Percentiles rank a stretch among this genome's conserved stretches.
Evolutionary conservation across 2,797 vertebrate species (phyloP).

Genomic region (Tarsius wallacei): DNA sequence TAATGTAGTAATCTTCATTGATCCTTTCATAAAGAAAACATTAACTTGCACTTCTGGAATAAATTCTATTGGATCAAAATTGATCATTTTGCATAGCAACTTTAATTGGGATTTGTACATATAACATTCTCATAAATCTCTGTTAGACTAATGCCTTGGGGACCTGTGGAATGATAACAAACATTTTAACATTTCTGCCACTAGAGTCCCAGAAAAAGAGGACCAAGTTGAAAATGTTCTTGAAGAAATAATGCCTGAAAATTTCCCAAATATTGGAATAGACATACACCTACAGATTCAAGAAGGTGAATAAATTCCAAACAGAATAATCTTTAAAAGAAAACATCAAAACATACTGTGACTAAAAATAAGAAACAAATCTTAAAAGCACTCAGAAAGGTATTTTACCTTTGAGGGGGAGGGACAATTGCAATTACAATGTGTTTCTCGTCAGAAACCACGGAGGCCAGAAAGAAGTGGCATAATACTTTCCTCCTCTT

Average conservation of each 20-base stretch:
- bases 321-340: not conserved
- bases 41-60: not conserved
- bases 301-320: not conserved
- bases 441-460: not conserved
- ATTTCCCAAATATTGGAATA: too few relatives aligned
- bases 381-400: not conserved
- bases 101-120: not conserved
- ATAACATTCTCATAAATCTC: not conserved
- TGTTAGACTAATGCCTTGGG: not conserved
- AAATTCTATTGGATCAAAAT: not conserved
- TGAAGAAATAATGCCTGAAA: too few relatives aligned
- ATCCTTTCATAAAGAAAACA: not conserved
- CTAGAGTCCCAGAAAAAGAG: not conserved
- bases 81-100: not conserved
- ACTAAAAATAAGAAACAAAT: not conserved
- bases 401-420: not conserved
- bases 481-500: too few relatives aligned
- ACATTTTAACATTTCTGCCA: not conserved
- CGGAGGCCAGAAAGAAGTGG: too few relatives aligned
- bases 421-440: not conserved
- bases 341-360: not conserved
- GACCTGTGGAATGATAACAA: not conserved
- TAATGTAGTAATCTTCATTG: not conserved
- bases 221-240: not conserved
- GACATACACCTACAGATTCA: too few relatives aligned